phyloP scores from a whole-genome alignment of 2,888 invertebrate species.

The Oligia strigilis region DNA sequence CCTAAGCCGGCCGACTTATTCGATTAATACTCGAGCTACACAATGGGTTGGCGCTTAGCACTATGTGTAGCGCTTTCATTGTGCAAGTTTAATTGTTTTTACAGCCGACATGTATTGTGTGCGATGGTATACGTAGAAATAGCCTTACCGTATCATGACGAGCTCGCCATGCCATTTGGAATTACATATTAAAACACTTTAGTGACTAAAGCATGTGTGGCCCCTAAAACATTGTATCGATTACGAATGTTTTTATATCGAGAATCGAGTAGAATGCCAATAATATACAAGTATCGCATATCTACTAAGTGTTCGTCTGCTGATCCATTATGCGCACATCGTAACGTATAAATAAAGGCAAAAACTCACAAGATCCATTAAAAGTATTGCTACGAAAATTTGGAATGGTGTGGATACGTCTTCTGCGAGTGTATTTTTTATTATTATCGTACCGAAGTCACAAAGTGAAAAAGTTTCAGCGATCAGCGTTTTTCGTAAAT shows the following conservation, averaged over 20 bases:
- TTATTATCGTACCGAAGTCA: not conserved
- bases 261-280: constrained; percentile 65
- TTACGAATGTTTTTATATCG: constrained; percentile 55
- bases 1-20: constrained; percentile 77
- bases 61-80: constrained; percentile 79
- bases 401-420: constrained; percentile 76
- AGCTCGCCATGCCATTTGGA: constrained; percentile 35
- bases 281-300: constrained; percentile 78
- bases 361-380: constrained; percentile 90
- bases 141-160: constrained; percentile 64
- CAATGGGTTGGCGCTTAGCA: constrained; percentile 80
- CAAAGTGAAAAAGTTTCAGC: not conserved
- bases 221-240: constrained; percentile 51
- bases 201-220: constrained; percentile 31
- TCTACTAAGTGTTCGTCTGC: constrained; percentile 84
- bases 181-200: constrained; percentile 40
- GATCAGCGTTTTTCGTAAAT: not conserved
- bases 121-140: constrained; percentile 65
- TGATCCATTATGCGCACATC: constrained; percentile 89
- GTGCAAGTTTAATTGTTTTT: constrained; percentile 87
- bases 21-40: constrained; percentile 83
- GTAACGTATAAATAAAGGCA: constrained; percentile 89
- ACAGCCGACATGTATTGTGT: constrained; percentile 72
- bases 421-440: constrained; percentile 12
- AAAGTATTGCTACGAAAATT: constrained; percentile 86